Conservation (phyloP, 2,888 invertebrate genomes). For the Euclidia mi region DNA sequence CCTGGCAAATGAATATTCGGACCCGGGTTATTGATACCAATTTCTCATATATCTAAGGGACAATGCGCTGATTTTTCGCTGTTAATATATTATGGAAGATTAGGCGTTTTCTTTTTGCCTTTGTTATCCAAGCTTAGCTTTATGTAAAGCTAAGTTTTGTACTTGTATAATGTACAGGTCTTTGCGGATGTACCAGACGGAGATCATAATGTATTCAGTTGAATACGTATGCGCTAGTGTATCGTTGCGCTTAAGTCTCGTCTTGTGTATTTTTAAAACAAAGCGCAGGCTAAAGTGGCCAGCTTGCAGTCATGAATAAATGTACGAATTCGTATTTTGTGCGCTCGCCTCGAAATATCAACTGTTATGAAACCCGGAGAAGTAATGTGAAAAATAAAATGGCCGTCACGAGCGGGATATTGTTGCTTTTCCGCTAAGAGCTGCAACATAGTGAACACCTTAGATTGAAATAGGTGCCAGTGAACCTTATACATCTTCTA, state of each 20-base stretch:
- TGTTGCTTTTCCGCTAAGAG: conserved; percentile 48
- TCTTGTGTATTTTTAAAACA: conserved; percentile 66
- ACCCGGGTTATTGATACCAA: conserved; percentile 22
- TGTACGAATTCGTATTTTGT: conserved; percentile 68
- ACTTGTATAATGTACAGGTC: conserved; percentile 15
- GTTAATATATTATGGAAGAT: too few species aligned
- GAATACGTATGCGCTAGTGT: conserved; percentile 45
- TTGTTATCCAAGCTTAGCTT: too few species aligned
- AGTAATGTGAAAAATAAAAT: conserved; percentile 72
- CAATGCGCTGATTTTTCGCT: background rate
- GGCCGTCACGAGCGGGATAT: conserved; percentile 62
- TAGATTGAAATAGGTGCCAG: conserved; percentile 6
- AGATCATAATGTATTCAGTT: conserved; percentile 45
- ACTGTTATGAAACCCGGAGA: conserved; percentile 68
- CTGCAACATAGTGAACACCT: conserved; percentile 37
- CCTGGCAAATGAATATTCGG: conserved; percentile 57
- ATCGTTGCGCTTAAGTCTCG: conserved; percentile 52
- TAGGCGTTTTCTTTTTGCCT: too few species aligned
- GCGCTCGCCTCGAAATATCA: conserved; percentile 59
- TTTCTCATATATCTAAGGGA: background rate
- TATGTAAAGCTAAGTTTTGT: conserved; percentile 2
- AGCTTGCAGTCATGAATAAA: conserved; percentile 70
- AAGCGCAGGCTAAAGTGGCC: conserved; percentile 62
- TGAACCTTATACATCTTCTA: too few species aligned
- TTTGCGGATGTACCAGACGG: conserved; percentile 47